phyloP scores from a whole-genome alignment of 2,888 invertebrate species.

The Scaptomyza parva region DNA sequence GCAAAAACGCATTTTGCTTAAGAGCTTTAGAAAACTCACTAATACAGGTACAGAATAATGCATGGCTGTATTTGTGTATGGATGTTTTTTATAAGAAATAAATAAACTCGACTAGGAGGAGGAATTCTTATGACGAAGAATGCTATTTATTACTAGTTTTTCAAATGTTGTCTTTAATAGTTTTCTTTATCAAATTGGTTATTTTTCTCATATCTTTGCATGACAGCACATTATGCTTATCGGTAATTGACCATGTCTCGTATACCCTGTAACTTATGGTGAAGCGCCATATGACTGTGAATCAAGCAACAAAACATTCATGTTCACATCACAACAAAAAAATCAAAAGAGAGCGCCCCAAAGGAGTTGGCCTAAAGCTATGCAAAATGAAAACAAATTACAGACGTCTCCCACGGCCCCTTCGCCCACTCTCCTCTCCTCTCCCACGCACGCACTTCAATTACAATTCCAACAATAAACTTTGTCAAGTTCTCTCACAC shows the following conservation, averaged over 20 bases:
- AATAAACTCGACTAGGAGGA: too few relatives aligned
- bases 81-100: too few relatives aligned
- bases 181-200: slow-evolving; percentile 10
- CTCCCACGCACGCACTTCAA: slow-evolving; percentile 4
- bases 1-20: too few relatives aligned
- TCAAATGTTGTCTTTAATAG: not conserved
- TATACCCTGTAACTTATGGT: slow-evolving; percentile 16
- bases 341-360: slow-evolving; percentile 59
- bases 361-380: slow-evolving; percentile 50
- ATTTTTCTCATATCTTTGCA: slow-evolving; percentile 20
- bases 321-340: slow-evolving; percentile 35
- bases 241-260: slow-evolving; percentile 9
- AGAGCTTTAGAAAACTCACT: not conserved
- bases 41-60: not conserved
- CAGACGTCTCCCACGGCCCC: not conserved
- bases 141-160: not conserved
- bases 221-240: slow-evolving; percentile 21
- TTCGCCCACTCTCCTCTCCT: not conserved
- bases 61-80: not conserved
- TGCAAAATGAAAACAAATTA: slow-evolving; percentile 69
- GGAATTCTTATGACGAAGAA: not conserved
- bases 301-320: slow-evolving; percentile 34
- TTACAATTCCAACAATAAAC: slow-evolving; percentile 10
- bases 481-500: slow-evolving; percentile 11
- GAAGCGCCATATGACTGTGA: slow-evolving; percentile 28